phyloP scores from a whole-genome alignment of 2,797 vertebrate species.

The Gobionotothen gibberifrons region DNA sequence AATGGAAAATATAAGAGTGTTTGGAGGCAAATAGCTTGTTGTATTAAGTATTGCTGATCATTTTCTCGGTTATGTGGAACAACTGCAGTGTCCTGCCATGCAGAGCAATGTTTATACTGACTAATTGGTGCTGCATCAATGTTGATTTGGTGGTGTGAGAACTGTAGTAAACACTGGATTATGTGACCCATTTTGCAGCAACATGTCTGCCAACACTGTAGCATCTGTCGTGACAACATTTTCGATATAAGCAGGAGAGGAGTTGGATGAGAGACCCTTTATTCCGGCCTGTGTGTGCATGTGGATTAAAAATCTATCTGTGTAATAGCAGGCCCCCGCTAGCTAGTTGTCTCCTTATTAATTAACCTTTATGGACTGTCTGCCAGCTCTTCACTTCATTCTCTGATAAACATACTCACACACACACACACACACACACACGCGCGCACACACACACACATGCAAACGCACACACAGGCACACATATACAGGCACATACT shows the following conservation, averaged over 20 bases:
- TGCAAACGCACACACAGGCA: constrained; percentile 14
- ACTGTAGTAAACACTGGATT: constrained; percentile 28
- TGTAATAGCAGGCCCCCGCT: constrained; percentile 44
- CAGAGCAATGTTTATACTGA: constrained; percentile 28
- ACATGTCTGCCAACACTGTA: constrained; percentile 10
- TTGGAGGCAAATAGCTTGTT: too few relatives aligned
- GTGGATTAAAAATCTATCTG: constrained; percentile 48
- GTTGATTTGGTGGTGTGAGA: constrained; percentile 7
- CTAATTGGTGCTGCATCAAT: constrained; percentile 27
- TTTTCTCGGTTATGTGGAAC: not conserved
- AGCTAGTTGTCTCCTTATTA: constrained; percentile 78
- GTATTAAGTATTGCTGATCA: too few relatives aligned
- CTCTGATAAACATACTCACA: constrained; percentile 32
- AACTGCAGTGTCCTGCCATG: constrained; percentile 4
- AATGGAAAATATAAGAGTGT: too few relatives aligned
- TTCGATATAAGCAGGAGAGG: constrained; percentile 7
- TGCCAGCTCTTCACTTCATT: constrained; percentile 73
- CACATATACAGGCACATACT: constrained; percentile 21
- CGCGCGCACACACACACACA: too few relatives aligned
- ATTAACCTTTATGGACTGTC: constrained; percentile 86
- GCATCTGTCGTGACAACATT: constrained; percentile 34
- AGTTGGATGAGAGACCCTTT: constrained; percentile 33
- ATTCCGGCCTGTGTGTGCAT: constrained; percentile 20
- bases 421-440: too few relatives aligned
- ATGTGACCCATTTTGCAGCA: constrained; percentile 22